Conservation (phyloP, 2,888 invertebrate species). For the Microdon myrmicae region DNA sequence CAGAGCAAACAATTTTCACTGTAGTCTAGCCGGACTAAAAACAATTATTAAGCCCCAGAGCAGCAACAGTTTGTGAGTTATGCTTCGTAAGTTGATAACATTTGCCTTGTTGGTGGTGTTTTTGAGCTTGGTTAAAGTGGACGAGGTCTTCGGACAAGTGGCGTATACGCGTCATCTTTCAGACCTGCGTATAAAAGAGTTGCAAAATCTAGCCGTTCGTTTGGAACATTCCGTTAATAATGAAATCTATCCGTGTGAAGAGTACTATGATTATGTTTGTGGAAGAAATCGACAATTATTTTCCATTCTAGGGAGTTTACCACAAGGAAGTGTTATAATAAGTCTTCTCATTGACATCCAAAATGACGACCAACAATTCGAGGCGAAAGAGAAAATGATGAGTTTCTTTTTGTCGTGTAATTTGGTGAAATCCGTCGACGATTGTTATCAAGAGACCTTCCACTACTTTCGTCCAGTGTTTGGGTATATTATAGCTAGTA, state of each 20-base stretch:
- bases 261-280: constrained; percentile 62
- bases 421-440: constrained; percentile 57
- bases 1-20: constrained; percentile 6
- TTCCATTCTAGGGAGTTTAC: constrained; percentile 60
- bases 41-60: constrained; percentile 25
- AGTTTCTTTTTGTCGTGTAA: constrained; percentile 63
- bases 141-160: constrained; percentile 53
- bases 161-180: constrained; percentile 58
- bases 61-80: constrained; percentile 23
- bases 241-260: constrained; percentile 61
- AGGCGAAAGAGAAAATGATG: constrained; percentile 62
- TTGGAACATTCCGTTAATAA: constrained; percentile 59
- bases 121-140: background rate
- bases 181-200: constrained; percentile 59
- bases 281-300: constrained; percentile 61
- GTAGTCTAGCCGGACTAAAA: background rate
- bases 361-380: constrained; percentile 59
- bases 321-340: constrained; percentile 57
- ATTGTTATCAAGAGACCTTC: constrained; percentile 63
- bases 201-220: constrained; percentile 56
- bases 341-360: constrained; percentile 58
- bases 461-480: constrained; percentile 63
- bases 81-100: constrained; percentile 33
- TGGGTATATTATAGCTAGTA: constrained; percentile 61
- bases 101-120: constrained; percentile 22